phyloP scores from a whole-genome alignment of 2,113 vertebrate species.

The Colinus virginianus region DNA sequence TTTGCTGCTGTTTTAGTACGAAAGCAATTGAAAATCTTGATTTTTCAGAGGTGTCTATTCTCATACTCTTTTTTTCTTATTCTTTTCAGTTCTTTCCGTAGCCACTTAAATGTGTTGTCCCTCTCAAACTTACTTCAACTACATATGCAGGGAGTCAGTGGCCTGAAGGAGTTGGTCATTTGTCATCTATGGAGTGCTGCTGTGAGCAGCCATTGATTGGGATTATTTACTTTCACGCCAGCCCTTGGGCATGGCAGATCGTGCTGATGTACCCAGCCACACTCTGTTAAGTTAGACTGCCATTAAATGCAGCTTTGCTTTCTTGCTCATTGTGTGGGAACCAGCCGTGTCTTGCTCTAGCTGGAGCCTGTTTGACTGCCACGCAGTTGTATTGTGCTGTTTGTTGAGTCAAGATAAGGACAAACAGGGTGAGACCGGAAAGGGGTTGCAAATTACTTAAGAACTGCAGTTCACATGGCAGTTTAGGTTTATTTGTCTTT shows the following conservation, averaged over 20 bases:
- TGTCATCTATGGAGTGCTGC: not conserved
- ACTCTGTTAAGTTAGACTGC: not conserved
- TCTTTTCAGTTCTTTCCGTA: not conserved
- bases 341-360: not conserved
- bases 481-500: not conserved
- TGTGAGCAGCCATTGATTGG: not conserved
- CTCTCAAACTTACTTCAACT: not conserved
- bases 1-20: not conserved
- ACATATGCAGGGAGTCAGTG: not conserved
- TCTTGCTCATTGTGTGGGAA: not conserved
- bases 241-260: not conserved
- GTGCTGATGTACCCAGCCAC: not conserved
- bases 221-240: not conserved
- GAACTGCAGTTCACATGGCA: not conserved
- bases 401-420: not conserved
- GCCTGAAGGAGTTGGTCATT: not conserved
- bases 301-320: not conserved
- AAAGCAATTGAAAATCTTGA: not conserved
- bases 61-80: not conserved
- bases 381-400: fast-evolving
- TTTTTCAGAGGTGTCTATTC: not conserved
- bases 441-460: not conserved
- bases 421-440: not conserved
- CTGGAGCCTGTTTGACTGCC: not conserved
- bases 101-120: not conserved